Evolutionary conservation across 1,140 invertebrate species (phyloP), one percentile per base, ranked within the genome.

Genomic region (Temnothorax nylanderi): DNA sequence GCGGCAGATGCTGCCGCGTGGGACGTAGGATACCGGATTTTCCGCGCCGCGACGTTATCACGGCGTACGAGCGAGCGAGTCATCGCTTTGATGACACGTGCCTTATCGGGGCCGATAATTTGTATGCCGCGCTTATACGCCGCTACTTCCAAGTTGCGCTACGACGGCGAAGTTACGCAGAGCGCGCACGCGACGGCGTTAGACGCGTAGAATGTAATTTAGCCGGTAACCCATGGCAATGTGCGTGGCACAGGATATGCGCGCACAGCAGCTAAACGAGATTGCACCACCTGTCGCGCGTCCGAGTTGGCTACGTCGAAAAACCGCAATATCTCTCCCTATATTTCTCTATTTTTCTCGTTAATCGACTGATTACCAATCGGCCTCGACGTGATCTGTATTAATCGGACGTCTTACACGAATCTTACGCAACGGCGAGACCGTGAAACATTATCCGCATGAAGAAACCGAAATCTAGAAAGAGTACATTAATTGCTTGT

Each of bases 21-120:
- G 54, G 54, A 26, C 26, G 26, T 26, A 26, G 1, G 54, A 49
- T 75, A 62, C 80, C 51, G 51, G 49, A 56, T 84, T 75, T 84
- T 84, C 80, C 54, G 54, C 69, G 64, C 64, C 41, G 5, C 64
- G 49, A n/a, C 56, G 65, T 87, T 81, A 74, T 69, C 85, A 58
- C 18, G n/a, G 34, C 16, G 8, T 49, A 32, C 26, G 18, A 47
- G 34, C 16, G 51, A 37, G 80, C 10, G 71, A 65, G 82, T 85
- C 74, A 67, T 62, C 81, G 81, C 62, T 81, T 81, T 71, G 65
- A 81, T 44, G 80, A 84, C 80, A 71, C 54, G 69, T 54, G 69
- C 41, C 80, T 84, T 84, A 84, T 84, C 80, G 69, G 54, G 54
- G 74, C 74, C 62, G 72, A 78, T 85, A 85, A 85, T 85, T 85